Percentiles rank a stretch among this genome's conserved stretches.
These are phyloP conservation scores for Tenthredo mesomela DNA, from an alignment of 2,888 invertebrate species.

Conservation along the genomic window DNA sequence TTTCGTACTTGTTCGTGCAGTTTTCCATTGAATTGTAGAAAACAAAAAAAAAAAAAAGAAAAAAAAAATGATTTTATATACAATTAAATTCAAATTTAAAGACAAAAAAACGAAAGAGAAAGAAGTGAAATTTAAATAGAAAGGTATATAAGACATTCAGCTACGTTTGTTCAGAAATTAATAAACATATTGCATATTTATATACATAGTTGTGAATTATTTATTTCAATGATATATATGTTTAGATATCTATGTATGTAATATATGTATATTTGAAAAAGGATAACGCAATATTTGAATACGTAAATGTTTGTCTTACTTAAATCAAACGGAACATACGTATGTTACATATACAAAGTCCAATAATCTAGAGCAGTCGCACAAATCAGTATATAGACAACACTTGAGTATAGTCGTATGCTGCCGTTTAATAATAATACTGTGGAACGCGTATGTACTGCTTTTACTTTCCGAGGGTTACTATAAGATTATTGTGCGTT, in stretches of 20 bases:
- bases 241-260: no score
- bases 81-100: no score
- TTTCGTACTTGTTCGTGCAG: neutral
- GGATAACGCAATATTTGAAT: neutral
- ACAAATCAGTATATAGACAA: neutral
- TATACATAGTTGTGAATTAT: neutral
- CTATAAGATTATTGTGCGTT: neutral
- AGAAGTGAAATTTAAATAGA: neutral
- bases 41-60: no score
- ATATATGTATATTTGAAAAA: neutral
- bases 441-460: neutral
- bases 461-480: constrained; percentile 1
- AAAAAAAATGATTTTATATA: neutral
- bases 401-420: neutral
- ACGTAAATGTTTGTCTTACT: neutral
- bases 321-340: neutral
- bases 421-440: neutral
- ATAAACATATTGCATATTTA: neutral
- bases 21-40: neutral
- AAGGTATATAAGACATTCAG: neutral
- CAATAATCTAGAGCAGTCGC: neutral
- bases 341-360: neutral
- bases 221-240: neutral
- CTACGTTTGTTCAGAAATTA: neutral
- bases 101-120: neutral